Percentiles rank a stretch among this genome's conserved stretches.
Conservation (phyloP, 2,113 vertebrate genomes). For the Pachyramphus minor region DNA sequence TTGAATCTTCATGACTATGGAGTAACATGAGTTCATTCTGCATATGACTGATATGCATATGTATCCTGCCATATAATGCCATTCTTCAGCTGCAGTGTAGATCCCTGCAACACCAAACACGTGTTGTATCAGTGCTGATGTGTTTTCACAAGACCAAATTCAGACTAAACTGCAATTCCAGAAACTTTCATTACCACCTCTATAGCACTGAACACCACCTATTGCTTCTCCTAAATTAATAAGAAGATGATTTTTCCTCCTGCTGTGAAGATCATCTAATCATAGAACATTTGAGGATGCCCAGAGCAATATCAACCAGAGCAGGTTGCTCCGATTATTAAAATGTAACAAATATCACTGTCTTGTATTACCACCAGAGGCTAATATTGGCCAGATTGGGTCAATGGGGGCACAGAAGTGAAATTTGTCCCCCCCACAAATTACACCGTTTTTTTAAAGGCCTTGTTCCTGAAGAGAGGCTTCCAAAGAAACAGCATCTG, state of each 20-base stretch:
- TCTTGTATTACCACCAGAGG: neutral
- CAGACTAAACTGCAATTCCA: neutral
- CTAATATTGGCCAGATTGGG: neutral
- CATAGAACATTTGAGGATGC: neutral
- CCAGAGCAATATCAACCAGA: neutral
- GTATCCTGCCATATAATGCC: neutral
- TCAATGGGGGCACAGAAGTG: neutral
- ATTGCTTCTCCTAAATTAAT: neutral
- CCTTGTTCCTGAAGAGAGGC: neutral
- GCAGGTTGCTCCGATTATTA: neutral
- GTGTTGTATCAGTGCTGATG: neutral
- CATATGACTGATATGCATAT: fast-evolving
- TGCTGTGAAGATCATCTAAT: neutral
- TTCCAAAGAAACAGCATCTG: neutral
- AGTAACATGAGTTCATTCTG: neutral
- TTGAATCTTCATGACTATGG: neutral
- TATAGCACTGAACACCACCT: neutral
- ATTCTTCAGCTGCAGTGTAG: neutral
- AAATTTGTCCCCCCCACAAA: neutral
- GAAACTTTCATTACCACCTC: neutral
- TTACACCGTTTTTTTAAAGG: neutral
- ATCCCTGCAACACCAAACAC: neutral
- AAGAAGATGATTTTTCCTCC: neutral
- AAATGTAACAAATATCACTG: neutral
- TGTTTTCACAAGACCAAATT: neutral